Percentiles rank a stretch among this genome's conserved stretches.
phyloP scores from a whole-genome alignment of 2,113 vertebrate genomes.

The Pipa parva region DNA sequence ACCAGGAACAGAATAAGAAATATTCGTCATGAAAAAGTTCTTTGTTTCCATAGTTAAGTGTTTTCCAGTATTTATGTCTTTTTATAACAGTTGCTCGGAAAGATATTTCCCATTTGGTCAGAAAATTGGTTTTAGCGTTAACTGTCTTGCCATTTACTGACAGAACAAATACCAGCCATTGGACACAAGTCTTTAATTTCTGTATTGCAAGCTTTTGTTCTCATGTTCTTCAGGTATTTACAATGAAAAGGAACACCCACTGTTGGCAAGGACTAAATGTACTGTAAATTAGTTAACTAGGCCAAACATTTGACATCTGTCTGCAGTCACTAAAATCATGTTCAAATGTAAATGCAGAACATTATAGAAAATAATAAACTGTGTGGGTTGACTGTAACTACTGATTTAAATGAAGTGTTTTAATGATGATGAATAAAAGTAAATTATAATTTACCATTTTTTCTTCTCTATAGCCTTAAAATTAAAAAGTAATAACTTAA shows the following conservation, averaged over 20 bases:
- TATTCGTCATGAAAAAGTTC: background rate
- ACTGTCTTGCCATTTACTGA: background rate
- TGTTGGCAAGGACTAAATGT: conserved; percentile 30
- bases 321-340: conserved; percentile 2
- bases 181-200: conserved; percentile 18
- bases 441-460: too few species aligned
- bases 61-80: background rate
- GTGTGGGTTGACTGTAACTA: too few species aligned
- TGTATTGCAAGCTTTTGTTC: conserved; percentile 21
- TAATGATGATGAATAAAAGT: too few species aligned
- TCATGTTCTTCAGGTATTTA: conserved; percentile 12
- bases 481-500: too few species aligned
- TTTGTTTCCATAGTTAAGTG: conserved; percentile 2
- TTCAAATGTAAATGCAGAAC: conserved; percentile 12
- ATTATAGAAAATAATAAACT: conserved; percentile 3
- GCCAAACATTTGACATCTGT: conserved; percentile 23
- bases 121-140: conserved; percentile 6
- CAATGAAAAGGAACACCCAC: conserved; percentile 28
- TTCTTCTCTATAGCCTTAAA: too few species aligned
- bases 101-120: conserved; percentile 3
- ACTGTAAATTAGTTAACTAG: conserved; percentile 24
- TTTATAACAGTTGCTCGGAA: conserved; percentile 11
- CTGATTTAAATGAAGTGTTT: too few species aligned
- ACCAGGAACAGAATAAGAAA: background rate
- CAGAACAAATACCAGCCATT: conserved; percentile 16